Evolutionary conservation across 2,797 vertebrate genomes (phyloP), one percentile per base, ranked within the genome.

Genomic region (Macropodus opercularis): DNA sequence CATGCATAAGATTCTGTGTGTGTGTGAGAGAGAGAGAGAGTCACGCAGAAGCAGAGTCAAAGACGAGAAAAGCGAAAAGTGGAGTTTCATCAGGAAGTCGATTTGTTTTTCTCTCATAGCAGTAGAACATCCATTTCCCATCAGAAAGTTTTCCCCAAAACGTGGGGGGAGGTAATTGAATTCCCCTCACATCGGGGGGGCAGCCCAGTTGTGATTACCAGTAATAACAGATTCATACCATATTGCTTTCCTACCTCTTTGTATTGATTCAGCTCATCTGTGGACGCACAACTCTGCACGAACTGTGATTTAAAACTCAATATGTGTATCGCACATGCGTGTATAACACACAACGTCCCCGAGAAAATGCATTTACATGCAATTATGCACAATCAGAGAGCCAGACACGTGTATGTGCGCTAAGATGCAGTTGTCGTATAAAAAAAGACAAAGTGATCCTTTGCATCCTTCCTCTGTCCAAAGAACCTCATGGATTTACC

Each of bases 71-170:
- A 84, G 85, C 77, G 68, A 83, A 87, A 87, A 83, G 75, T 82
- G 72, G 78, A 79, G 83, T 88, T 88, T 87, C 86, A 85, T 85
- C 85, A 87, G 77, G 75, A 89, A 80, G 85, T 88, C 64, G 62
- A 85, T 90, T 86, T 89, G 71, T 87, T 81, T 85, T 81, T 73
- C 63, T 77, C 71, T 84, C 74, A 83, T 82, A 82, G 69, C 82
- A 65, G 79, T 61, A 70, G 71, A 86, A 83, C 81, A 80, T 85
- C 79, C 75, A 81, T 87, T 89, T 87, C 65, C 85, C 72, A 77
- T 86, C 84, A 79, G 64, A 80, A 86, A 84, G 68, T 85, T 73
- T 66, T 32, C 72, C 63, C 69, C 74, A 82, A 85, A 84, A 75
- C 76, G 48, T 59, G 67, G 67, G 64, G 72, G 60, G 63, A 75